These are phyloP conservation scores for Eupithecia abbreviata DNA, from an alignment of 2,888 invertebrate species.

Conservation along the genomic window DNA sequence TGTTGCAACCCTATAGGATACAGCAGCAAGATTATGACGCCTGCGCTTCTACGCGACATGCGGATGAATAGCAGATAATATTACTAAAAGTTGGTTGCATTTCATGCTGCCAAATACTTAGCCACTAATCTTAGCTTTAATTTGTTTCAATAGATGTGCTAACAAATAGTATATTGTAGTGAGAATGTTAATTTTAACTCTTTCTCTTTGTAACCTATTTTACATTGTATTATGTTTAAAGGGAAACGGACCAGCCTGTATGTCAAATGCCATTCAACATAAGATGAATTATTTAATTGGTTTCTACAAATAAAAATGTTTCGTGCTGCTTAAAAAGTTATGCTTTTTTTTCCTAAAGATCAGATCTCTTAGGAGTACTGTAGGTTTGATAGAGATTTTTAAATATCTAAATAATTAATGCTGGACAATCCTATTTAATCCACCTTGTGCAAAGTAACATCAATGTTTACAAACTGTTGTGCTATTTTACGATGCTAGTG, in stretches of 20 bases:
- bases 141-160: slow-evolving; percentile 7
- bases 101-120: slow-evolving; percentile 36
- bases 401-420: too few relatives aligned
- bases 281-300: neutral
- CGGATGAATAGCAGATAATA: slow-evolving; percentile 35
- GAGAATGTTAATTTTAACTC: neutral
- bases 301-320: neutral
- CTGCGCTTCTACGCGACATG: slow-evolving; percentile 33
- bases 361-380: neutral
- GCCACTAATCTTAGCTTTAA: slow-evolving; percentile 15
- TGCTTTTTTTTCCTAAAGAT: neutral
- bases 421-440: neutral
- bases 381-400: too few relatives aligned
- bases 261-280: too few relatives aligned
- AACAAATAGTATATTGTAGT: neutral
- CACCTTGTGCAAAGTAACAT: neutral
- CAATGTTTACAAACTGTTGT: too few relatives aligned
- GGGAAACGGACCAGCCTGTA: neutral
- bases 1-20: slow-evolving; percentile 30
- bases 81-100: slow-evolving; percentile 24
- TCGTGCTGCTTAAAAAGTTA: neutral
- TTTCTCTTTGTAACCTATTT: slow-evolving; percentile 1
- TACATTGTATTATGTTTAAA: neutral
- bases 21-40: slow-evolving; percentile 32
- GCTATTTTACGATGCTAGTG: neutral